Evolutionary conservation across 2,888 invertebrate genomes (phyloP).

Genomic region (Euproctis similis): DNA sequence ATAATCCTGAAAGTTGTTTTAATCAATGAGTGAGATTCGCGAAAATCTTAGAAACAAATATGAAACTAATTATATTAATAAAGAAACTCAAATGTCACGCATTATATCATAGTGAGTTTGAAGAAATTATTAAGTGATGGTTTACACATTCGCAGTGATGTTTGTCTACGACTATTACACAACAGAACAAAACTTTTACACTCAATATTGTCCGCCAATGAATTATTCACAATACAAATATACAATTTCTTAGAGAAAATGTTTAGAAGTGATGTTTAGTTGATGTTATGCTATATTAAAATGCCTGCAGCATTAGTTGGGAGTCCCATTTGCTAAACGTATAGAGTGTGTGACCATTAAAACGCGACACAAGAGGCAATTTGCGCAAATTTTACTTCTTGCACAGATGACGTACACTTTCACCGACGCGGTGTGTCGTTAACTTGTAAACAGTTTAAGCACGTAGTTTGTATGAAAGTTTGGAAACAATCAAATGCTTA

Average conservation of each 20-base stretch:
- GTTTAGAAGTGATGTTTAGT: slow-evolving; percentile 7
- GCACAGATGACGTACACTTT: slow-evolving; percentile 49
- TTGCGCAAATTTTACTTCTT: slow-evolving; percentile 40
- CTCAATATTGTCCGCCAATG: slow-evolving; percentile 7
- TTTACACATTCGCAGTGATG: slow-evolving; percentile 4
- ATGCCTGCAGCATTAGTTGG: slow-evolving; percentile 13
- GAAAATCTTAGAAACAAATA: too few relatives aligned
- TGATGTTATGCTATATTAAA: slow-evolving; percentile 10
- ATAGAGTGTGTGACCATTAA: slow-evolving; percentile 5
- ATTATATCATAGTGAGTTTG: slow-evolving; percentile 4
- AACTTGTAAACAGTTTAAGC: slow-evolving; percentile 16
- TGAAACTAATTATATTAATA: slow-evolving; percentile 1
- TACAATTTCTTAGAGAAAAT: slow-evolving; percentile 1
- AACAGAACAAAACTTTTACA: slow-evolving; percentile 3
- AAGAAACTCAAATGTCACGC: slow-evolving; percentile 6
- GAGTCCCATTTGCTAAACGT: slow-evolving; percentile 23
- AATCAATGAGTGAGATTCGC: too few relatives aligned
- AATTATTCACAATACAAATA: slow-evolving; percentile 8
- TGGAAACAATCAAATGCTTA: slow-evolving; percentile 1
- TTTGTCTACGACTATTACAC: slow-evolving; percentile 10
- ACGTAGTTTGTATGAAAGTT: slow-evolving; percentile 13
- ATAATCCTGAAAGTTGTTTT: too few relatives aligned
- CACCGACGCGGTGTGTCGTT: slow-evolving; percentile 26
- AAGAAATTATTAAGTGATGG: slow-evolving; percentile 3
- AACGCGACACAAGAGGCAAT: slow-evolving; percentile 29